phyloP scores from a whole-genome alignment of 1,140 invertebrate species.

The Aporrectodea caliginosa region DNA sequence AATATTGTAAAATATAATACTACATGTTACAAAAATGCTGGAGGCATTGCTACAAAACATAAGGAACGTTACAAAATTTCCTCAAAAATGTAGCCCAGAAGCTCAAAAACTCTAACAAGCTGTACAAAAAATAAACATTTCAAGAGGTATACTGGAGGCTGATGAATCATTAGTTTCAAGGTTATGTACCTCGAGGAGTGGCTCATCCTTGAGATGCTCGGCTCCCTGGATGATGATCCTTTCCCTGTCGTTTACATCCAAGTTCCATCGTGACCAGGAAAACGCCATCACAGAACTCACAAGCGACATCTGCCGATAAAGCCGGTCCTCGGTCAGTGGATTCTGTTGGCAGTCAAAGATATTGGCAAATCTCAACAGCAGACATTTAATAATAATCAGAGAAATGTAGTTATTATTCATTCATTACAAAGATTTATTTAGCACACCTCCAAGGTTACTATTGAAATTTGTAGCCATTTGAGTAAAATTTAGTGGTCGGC shows the following conservation, averaged over 20 bases:
- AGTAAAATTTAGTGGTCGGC: background rate
- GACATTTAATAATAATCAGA: background rate
- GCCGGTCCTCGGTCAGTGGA: slow-evolving; percentile 69
- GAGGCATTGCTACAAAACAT: no score
- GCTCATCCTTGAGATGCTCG: slow-evolving; percentile 46
- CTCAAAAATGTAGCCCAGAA: no score
- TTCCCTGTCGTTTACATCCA: slow-evolving; percentile 44
- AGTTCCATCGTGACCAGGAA: slow-evolving; percentile 85
- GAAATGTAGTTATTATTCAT: background rate
- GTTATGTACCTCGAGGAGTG: slow-evolving; percentile 45
- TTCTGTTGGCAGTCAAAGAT: slow-evolving; percentile 38
- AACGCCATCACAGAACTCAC: slow-evolving; percentile 73
- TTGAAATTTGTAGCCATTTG: no score
- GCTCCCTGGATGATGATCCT: slow-evolving; percentile 47
- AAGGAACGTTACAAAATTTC: no score
- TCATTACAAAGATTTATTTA: background rate
- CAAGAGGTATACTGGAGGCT: no score
- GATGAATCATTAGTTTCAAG: background rate
- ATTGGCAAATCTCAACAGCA: no score
- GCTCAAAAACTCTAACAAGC: no score
- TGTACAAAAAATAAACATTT: no score
- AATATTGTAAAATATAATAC: no score
- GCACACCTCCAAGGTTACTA: no score
- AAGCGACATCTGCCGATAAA: slow-evolving; percentile 77
- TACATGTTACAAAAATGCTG: no score